Percentiles rank a stretch among this genome's conserved stretches.
phyloP scores from a whole-genome alignment of 2,113 vertebrate species.

The Tichodroma muraria region DNA sequence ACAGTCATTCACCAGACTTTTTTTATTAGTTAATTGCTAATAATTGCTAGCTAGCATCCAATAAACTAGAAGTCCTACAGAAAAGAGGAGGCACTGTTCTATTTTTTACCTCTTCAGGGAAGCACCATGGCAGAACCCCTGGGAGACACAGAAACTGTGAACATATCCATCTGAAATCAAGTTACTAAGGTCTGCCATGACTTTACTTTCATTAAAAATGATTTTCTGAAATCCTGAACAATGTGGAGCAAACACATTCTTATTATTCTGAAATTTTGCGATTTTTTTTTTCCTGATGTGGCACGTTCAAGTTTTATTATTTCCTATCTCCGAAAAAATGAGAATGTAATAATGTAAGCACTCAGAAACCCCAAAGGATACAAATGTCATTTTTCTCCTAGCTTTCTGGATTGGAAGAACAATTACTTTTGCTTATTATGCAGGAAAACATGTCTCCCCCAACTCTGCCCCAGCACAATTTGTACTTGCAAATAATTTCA shows the following conservation, averaged over 20 bases:
- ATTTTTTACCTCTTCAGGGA: neutral
- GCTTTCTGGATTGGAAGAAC: neutral
- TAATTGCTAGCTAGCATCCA: neutral
- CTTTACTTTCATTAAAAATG: neutral
- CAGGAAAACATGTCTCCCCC: neutral
- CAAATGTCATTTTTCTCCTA: neutral
- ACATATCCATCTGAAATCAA: neutral
- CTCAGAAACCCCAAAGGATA: neutral
- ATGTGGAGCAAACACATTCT: neutral
- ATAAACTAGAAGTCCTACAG: neutral
- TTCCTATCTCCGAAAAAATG: neutral
- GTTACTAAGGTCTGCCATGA: neutral
- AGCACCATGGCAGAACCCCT: neutral
- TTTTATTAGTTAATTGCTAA: neutral
- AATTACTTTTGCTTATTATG: neutral
- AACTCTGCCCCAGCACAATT: neutral
- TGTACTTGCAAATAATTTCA: neutral
- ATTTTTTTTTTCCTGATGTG: neutral
- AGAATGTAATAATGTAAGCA: neutral
- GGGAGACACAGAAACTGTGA: neutral
- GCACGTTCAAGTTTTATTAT: neutral
- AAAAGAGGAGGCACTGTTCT: rapidly evolving
- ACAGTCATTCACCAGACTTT: neutral
- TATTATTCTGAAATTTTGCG: neutral
- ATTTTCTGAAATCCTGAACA: neutral